Evolutionary conservation across 2,797 vertebrate genomes (phyloP), one percentile per base, ranked within the genome.

Genomic region (Chiloscyllium punctatum): DNA sequence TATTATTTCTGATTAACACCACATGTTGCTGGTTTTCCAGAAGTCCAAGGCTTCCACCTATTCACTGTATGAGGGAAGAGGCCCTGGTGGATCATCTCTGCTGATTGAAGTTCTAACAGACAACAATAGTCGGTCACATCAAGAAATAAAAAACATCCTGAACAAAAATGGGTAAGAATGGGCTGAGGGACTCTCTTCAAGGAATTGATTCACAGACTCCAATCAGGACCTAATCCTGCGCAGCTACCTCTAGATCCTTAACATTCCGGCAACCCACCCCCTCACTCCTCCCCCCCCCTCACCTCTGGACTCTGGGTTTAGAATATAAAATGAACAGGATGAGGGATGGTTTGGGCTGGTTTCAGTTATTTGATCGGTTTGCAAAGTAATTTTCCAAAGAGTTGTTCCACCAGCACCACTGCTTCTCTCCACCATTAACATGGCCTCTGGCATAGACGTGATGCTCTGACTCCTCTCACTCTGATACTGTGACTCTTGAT

Each of bases 101-200:
- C 98, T 99, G 92, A 98, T 99, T 18, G 98, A 99, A 95, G 97
- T 98, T 0, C 96, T 99, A 96, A 98, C 98, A 0, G 98, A 98
- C 97, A 98, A 97, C 96, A 96, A 95, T 96, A 84, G 97, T 6
- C 98, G 98, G 87, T 97, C 97, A 90, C 97, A 96, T 9, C 96
- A 97, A 53, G 98, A 98, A 0, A 96, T 99, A 96, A 98, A 97
- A 96, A 96, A 96, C 16, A 96, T 98, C 92, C 97, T 99, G 79
- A 97, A n/a, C 94, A 98, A 97, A 96, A 97, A 99, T 1, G 97
- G 98, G 99, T 99, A 92, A 91, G 97, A 96, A 37, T 21, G 23
- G n/a, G 3, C 87, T 62, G 15, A 37, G 62, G 33, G 16, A 18
- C 57, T 0, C 16, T 91, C 62, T 68, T 68, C 62, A 0, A 2